These are phyloP conservation scores for Drosophila formosana DNA, from an alignment of 2,888 invertebrate genomes.

Conservation along the genomic window DNA sequence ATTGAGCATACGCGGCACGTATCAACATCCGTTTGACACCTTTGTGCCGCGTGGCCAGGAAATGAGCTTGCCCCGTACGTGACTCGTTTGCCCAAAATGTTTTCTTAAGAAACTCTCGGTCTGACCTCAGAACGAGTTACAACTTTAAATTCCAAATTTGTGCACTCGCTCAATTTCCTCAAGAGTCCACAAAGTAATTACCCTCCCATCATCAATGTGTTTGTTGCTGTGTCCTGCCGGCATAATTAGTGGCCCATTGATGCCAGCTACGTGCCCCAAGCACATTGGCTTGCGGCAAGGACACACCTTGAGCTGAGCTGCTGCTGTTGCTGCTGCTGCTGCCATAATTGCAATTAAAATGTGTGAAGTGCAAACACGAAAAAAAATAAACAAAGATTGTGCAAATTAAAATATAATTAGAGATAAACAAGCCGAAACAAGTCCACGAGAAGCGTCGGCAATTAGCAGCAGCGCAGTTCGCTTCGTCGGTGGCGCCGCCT, in stretches of 20 bases:
- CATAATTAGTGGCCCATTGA: conserved; percentile 78
- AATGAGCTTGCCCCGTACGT: conserved; percentile 80
- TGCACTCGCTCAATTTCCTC: conserved; percentile 83
- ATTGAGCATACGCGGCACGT: conserved; percentile 78
- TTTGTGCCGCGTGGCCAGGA: conserved; percentile 74
- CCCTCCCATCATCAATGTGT: conserved; percentile 44
- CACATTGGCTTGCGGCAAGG: conserved; percentile 73
- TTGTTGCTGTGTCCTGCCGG: conserved; percentile 55
- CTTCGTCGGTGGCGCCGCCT: conserved; percentile 68
- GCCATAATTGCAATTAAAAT: conserved; percentile 80
- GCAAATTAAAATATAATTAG: conserved; percentile 82
- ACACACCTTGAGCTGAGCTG: conserved; percentile 42
- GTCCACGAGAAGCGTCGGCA: conserved; percentile 45
- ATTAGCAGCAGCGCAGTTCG: conserved; percentile 42
- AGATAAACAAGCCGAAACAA: conserved; percentile 71
- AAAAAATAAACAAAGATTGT: conserved; percentile 47
- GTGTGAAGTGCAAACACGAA: conserved; percentile 72
- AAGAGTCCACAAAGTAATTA: conserved; percentile 80
- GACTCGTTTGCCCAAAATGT: conserved; percentile 66
- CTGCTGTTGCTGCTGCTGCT: conserved; percentile 18
- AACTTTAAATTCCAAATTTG: conserved; percentile 70
- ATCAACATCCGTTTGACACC: conserved; percentile 79
- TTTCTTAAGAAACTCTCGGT: conserved; percentile 34
- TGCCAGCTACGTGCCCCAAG: conserved; percentile 68
- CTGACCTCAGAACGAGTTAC: conserved; percentile 36